phyloP scores from a whole-genome alignment of 2,797 vertebrate species.

The Margarornis squamiger region DNA sequence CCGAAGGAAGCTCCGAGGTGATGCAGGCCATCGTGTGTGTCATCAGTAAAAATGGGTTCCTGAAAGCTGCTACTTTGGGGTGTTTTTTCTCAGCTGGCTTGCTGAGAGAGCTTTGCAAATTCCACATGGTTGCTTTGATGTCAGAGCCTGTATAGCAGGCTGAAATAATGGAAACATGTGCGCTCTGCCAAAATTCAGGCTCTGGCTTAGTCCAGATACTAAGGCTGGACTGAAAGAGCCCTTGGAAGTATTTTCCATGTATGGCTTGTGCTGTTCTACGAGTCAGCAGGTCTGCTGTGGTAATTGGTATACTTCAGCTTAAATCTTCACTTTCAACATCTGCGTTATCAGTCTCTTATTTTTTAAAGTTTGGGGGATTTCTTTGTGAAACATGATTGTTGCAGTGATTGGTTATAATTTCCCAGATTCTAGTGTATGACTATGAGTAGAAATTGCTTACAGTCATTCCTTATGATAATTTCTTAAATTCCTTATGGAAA shows the following conservation, averaged over 20 bases:
- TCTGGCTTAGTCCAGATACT: background rate
- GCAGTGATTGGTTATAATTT: background rate
- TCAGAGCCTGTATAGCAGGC: background rate
- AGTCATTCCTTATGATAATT: background rate
- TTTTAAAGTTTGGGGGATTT: background rate
- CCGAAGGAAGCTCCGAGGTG: background rate
- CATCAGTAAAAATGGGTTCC: background rate
- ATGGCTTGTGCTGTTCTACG: background rate
- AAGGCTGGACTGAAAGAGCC: background rate
- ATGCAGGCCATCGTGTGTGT: rapidly evolving
- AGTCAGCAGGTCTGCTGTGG: background rate
- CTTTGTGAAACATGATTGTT: background rate
- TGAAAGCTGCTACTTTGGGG: background rate
- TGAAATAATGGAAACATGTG: background rate
- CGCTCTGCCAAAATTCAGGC: background rate
- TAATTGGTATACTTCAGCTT: background rate
- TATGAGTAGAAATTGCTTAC: background rate
- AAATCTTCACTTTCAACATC: background rate
- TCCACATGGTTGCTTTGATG: background rate
- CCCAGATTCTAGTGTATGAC: background rate
- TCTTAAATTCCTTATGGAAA: background rate
- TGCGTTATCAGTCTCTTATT: background rate
- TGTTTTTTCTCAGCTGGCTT: background rate
- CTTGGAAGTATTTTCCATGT: background rate
- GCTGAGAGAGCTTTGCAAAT: background rate